Conservation (phyloP, 1,140 invertebrate genomes). For the Spodoptera frugiperda region DNA sequence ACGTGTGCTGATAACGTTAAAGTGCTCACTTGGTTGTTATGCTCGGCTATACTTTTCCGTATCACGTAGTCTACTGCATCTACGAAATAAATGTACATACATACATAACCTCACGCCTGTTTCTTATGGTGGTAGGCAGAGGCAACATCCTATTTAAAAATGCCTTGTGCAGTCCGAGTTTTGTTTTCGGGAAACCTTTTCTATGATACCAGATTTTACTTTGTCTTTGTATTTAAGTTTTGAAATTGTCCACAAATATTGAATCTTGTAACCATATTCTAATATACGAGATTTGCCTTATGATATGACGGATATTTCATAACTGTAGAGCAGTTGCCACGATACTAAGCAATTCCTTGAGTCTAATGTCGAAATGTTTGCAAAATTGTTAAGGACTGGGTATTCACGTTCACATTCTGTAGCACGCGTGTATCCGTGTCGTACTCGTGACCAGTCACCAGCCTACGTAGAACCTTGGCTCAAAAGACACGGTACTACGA, state of each 20-base stretch:
- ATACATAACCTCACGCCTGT: too few species aligned
- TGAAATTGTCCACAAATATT: too few species aligned
- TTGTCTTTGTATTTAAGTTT: too few species aligned
- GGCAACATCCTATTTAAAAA: too few species aligned
- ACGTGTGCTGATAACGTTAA: slow-evolving; percentile 31
- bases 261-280: too few species aligned
- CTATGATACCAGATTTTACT: too few species aligned
- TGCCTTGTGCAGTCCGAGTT: too few species aligned
- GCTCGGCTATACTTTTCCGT: slow-evolving; percentile 9
- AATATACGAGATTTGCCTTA: background rate
- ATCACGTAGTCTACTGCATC: background rate
- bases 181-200: too few species aligned
- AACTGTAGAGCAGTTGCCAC: background rate
- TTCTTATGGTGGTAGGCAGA: too few species aligned
- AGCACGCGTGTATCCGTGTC: slow-evolving; percentile 33
- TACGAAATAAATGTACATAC: too few species aligned
- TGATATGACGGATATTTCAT: slow-evolving; percentile 15
- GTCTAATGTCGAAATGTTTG: slow-evolving; percentile 30
- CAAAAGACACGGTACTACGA: background rate
- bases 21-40: slow-evolving; percentile 10
- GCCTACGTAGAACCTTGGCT: slow-evolving; percentile 39
- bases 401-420: slow-evolving; percentile 41
- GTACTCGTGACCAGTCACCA: slow-evolving; percentile 13
- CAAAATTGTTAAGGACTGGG: slow-evolving; percentile 29
- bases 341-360: slow-evolving; percentile 18